A percentile compares a stretch with the other conserved stretches of the same genome.
Evolutionary conservation across 2,888 invertebrate species (phyloP).

Genomic region (Sialis lutaria): DNA sequence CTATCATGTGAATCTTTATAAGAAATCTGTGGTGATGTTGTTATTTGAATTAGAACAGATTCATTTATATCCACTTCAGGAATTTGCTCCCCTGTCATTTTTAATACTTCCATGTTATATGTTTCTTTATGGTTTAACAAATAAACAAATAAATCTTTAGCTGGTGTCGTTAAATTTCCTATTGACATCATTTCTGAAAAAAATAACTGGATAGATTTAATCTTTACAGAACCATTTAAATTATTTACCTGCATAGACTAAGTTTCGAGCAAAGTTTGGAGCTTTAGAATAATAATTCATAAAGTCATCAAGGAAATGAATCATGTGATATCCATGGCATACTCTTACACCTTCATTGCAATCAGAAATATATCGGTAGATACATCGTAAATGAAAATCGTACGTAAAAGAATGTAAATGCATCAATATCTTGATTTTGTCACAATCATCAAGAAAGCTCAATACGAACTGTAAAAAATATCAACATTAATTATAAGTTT

Average conservation of each 20-base stretch:
- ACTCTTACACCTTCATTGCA: slow-evolving; percentile 28
- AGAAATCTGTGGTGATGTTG: slow-evolving; percentile 34
- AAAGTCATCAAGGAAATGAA: slow-evolving; percentile 58
- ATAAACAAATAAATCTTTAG: slow-evolving; percentile 49
- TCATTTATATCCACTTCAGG: slow-evolving; percentile 28
- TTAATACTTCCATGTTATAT: slow-evolving; percentile 47
- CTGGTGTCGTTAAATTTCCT: slow-evolving; percentile 39
- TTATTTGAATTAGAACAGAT: slow-evolving; percentile 42
- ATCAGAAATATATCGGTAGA: slow-evolving; percentile 45
- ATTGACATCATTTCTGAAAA: slow-evolving; percentile 37
- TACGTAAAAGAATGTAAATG: slow-evolving; percentile 64
- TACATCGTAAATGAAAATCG: slow-evolving; percentile 53
- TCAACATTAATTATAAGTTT: slow-evolving; percentile 1
- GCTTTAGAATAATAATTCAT: slow-evolving; percentile 59
- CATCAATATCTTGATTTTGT: slow-evolving; percentile 50
- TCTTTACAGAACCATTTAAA: background rate
- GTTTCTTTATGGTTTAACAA: slow-evolving; percentile 46
- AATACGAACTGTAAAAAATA: slow-evolving; percentile 32
- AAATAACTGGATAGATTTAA: background rate
- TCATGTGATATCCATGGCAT: slow-evolving; percentile 46
- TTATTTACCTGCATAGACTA: slow-evolving; percentile 43
- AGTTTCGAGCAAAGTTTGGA: slow-evolving; percentile 57
- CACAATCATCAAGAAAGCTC: slow-evolving; percentile 47
- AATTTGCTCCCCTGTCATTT: slow-evolving; percentile 31
- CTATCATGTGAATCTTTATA: slow-evolving; percentile 40